These are phyloP conservation scores for Atlantisia rogersi DNA, from an alignment of 2,113 vertebrate genomes.

Conservation along the genomic window DNA sequence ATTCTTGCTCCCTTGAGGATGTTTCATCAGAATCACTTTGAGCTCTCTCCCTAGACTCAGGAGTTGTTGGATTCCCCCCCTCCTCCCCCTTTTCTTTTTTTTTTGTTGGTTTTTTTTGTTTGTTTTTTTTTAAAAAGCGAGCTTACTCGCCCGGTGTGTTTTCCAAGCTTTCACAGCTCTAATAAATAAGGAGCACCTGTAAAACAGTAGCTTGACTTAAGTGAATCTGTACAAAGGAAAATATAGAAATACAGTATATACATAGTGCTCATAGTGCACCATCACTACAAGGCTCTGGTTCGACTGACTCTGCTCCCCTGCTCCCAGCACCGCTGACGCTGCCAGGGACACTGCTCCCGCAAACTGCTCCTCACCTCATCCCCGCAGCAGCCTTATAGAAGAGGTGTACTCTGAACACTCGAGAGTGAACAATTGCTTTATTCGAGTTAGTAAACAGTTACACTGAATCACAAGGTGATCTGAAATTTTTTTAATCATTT, in stretches of 20 bases:
- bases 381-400: constrained; percentile 69
- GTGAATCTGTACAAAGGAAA: constrained; percentile 85
- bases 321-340: background rate
- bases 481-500: constrained; percentile 22
- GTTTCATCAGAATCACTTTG: constrained; percentile 62
- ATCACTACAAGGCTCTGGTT: constrained; percentile 69
- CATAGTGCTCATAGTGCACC: constrained; percentile 75
- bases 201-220: constrained; percentile 85
- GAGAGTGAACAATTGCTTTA: constrained; percentile 85
- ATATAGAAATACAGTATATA: constrained; percentile 88
- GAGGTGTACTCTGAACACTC: constrained; percentile 74
- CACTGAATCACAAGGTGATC: constrained; percentile 88
- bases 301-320: background rate
- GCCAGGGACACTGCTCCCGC: background rate
- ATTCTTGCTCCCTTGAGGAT: constrained; percentile 52
- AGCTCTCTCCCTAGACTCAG: constrained; percentile 73
- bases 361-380: constrained; percentile 8
- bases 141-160: constrained; percentile 77
- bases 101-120: background rate
- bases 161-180: constrained; percentile 82
- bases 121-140: constrained; percentile 80
- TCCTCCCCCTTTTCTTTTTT: background rate
- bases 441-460: constrained; percentile 88
- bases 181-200: constrained; percentile 88
- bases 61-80: constrained; percentile 53